phyloP scores from a whole-genome alignment of 2,888 invertebrate genomes.

The Chymomyza procnemis region DNA sequence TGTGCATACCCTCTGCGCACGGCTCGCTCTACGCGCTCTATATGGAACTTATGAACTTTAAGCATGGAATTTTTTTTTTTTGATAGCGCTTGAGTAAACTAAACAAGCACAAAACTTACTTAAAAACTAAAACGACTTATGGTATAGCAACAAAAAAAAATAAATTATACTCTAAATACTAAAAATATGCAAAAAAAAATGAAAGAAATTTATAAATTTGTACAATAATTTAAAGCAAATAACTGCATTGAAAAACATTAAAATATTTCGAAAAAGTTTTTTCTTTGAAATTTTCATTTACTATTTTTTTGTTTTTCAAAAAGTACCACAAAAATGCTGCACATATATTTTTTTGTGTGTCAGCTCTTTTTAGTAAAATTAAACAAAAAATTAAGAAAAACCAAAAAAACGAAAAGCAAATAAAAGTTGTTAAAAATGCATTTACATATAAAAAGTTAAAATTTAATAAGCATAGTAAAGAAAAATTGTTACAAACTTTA shows the following conservation, averaged over 20 bases:
- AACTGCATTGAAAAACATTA: constrained; percentile 8
- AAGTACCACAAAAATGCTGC: neutral
- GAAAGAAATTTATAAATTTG: constrained; percentile 44
- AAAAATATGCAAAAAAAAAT: constrained; percentile 11
- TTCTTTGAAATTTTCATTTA: neutral
- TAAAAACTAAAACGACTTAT: constrained; percentile 1
- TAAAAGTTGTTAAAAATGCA: constrained; percentile 58
- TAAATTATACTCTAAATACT: too few relatives aligned
- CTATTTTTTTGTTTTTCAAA: too few relatives aligned
- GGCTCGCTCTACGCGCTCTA: too few relatives aligned
- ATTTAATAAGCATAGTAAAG: constrained; percentile 39
- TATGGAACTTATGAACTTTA: constrained; percentile 26
- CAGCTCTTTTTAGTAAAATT: constrained; percentile 12
- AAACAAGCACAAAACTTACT: constrained; percentile 20
- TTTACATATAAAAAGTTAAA: constrained; percentile 45
- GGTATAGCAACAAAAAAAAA: too few relatives aligned
- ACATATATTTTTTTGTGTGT: neutral
- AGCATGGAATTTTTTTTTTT: constrained; percentile 2
- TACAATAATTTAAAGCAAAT: constrained; percentile 55
- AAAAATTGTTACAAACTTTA: constrained; percentile 43
- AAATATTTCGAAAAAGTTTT: neutral
- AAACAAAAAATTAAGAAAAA: constrained; percentile 5
- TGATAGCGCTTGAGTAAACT: constrained; percentile 13
- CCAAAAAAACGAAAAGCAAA: constrained; percentile 28
- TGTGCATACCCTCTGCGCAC: too few relatives aligned